A percentile compares a stretch with the other conserved stretches of the same genome.
These are phyloP conservation scores for Scarus forsteni DNA, from an alignment of 2,797 vertebrate genomes.

Conservation along the genomic window DNA sequence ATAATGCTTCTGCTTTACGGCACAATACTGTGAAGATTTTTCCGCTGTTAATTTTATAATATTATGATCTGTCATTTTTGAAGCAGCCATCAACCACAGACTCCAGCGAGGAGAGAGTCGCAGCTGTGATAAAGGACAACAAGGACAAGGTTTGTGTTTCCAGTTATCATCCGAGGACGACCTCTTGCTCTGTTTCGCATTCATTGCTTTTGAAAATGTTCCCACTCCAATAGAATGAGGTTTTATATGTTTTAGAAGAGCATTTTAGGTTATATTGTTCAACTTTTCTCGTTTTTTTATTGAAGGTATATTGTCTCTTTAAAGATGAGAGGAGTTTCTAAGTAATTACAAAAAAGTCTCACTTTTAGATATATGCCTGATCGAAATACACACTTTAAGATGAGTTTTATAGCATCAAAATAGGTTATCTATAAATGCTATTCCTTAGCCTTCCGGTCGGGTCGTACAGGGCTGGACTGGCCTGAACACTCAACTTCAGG, in stretches of 20 bases:
- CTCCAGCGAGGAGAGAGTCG: slow-evolving; percentile 68
- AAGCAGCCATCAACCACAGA: slow-evolving; percentile 74
- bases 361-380: too few species aligned
- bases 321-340: too few species aligned
- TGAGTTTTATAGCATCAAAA: too few species aligned
- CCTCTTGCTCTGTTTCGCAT: slow-evolving; percentile 6
- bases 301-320: slow-evolving; percentile 8
- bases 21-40: slow-evolving; percentile 24
- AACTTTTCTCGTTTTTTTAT: neutral
- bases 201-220: neutral
- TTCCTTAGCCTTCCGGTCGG: too few species aligned
- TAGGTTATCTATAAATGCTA: too few species aligned
- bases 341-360: too few species aligned
- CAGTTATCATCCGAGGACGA: slow-evolving; percentile 11
- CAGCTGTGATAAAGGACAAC: slow-evolving; percentile 47
- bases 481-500: too few species aligned
- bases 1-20: slow-evolving; percentile 17
- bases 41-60: slow-evolving; percentile 36
- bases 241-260: slow-evolving; percentile 1
- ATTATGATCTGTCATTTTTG: slow-evolving; percentile 45
- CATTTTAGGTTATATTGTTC: neutral
- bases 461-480: too few species aligned
- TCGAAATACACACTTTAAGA: too few species aligned
- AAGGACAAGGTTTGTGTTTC: slow-evolving; percentile 80
- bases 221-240: neutral